Conservation (phyloP, 1,140 invertebrate genomes). For the Augochlora pura region DNA sequence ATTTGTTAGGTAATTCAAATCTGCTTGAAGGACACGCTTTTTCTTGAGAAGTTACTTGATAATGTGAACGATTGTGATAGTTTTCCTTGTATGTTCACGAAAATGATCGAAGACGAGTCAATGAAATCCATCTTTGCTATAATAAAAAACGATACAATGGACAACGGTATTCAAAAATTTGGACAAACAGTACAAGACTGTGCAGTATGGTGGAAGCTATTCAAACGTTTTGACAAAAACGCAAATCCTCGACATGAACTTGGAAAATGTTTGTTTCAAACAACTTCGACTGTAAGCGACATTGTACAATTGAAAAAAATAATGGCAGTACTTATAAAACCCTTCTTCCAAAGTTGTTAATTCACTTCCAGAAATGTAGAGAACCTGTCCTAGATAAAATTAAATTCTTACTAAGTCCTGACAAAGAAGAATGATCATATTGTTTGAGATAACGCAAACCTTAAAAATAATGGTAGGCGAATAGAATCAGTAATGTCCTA, state of each 20-base stretch:
- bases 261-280: slow-evolving; percentile 37
- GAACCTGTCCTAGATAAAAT: slow-evolving; percentile 14
- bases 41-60: slow-evolving; percentile 24
- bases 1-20: slow-evolving; percentile 23
- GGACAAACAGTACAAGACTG: slow-evolving; percentile 30
- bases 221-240: slow-evolving; percentile 24
- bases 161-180: not conserved
- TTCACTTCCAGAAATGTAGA: slow-evolving; percentile 23
- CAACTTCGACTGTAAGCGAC: slow-evolving; percentile 25
- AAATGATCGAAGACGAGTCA: slow-evolving; percentile 18
- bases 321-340: not conserved
- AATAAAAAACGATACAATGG: slow-evolving; percentile 33
- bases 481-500: not conserved
- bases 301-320: not conserved
- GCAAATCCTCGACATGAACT: slow-evolving; percentile 11
- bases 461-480: not conserved
- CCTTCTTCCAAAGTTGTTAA: not conserved
- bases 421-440: not conserved
- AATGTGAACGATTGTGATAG: slow-evolving; percentile 15
- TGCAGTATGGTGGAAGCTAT: slow-evolving; percentile 37
- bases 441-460: not conserved
- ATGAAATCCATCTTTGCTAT: slow-evolving; percentile 23
- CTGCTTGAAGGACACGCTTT: slow-evolving; percentile 25
- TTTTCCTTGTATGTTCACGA: slow-evolving; percentile 41
- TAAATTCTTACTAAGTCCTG: not conserved